phyloP scores from a whole-genome alignment of 2,888 invertebrate species.

The Holacanthella duospinosa region DNA sequence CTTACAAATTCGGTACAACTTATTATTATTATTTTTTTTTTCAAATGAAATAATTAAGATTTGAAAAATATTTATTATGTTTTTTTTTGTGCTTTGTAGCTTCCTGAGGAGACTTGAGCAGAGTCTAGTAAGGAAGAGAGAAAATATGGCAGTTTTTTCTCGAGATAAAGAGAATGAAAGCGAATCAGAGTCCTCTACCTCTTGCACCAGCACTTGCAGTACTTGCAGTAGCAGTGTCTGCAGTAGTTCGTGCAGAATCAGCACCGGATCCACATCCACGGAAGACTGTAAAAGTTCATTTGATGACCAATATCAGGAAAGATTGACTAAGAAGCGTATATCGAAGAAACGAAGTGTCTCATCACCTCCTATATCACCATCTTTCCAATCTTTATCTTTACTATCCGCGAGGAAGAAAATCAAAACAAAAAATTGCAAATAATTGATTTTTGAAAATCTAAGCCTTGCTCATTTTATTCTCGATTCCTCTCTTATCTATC shows the following conservation, averaged over 20 bases:
- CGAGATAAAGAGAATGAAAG: conserved; percentile 17
- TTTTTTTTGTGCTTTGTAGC: too few species aligned
- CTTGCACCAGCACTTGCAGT: neutral
- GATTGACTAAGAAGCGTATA: too few species aligned
- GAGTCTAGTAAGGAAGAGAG: conserved; percentile 51
- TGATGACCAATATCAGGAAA: neutral
- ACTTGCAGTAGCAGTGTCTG: neutral
- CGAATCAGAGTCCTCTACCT: conserved; percentile 19
- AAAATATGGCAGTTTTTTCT: conserved; percentile 22
- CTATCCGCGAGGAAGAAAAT: neutral
- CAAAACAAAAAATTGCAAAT: neutral
- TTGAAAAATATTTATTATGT: neutral
- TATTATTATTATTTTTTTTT: conserved; percentile 1
- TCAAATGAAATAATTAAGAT: neutral
- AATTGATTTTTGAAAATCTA: too few species aligned
- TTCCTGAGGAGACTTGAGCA: conserved; percentile 60
- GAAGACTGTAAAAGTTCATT: neutral
- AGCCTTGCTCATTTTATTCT: too few species aligned
- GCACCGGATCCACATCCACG: too few species aligned
- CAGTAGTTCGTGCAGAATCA: neutral
- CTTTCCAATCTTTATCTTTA: neutral
- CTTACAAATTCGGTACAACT: conserved; percentile 61
- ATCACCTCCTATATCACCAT: neutral
- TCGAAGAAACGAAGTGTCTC: neutral
- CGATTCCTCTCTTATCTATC: too few species aligned